phyloP scores from a whole-genome alignment of 1,140 invertebrate species.

The Dolichoris vasculosae region DNA sequence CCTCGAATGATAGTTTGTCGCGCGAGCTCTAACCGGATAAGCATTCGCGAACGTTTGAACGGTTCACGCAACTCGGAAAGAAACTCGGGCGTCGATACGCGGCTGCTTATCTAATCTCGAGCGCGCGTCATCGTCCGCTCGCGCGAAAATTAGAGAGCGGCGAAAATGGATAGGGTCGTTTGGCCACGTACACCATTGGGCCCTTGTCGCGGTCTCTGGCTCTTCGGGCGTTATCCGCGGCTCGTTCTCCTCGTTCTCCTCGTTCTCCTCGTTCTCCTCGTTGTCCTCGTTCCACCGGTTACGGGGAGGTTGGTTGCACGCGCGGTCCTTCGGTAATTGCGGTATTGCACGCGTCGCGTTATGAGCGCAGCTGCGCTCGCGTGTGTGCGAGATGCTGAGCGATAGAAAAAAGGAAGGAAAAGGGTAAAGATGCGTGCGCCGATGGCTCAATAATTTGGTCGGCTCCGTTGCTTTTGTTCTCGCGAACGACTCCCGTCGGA shows the following conservation, averaged over 20 bases:
- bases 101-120: constrained; percentile 20
- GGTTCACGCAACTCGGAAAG: not conserved
- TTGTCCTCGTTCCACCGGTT: too few relatives aligned
- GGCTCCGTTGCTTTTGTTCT: not conserved
- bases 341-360: constrained; percentile 12
- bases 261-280: too few relatives aligned
- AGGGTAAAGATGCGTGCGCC: not conserved
- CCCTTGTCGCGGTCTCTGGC: not conserved
- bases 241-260: too few relatives aligned
- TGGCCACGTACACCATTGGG: too few relatives aligned
- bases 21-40: too few relatives aligned
- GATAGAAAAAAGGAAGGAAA: not conserved
- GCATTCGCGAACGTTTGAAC: too few relatives aligned
- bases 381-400: not conserved
- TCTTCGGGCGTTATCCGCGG: constrained; percentile 9
- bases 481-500: not conserved
- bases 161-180: constrained; percentile 58
- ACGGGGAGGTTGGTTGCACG: not conserved
- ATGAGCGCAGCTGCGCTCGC: constrained; percentile 9
- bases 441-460: not conserved
- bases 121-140: constrained; percentile 8
- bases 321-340: constrained; percentile 22
- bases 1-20: too few relatives aligned
- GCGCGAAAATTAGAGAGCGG: constrained; percentile 57
- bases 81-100: too few relatives aligned